Evolutionary conservation across 1,140 invertebrate genomes (phyloP), one percentile per base, ranked within the genome.

Genomic region (Bradynema listronoti): DNA sequence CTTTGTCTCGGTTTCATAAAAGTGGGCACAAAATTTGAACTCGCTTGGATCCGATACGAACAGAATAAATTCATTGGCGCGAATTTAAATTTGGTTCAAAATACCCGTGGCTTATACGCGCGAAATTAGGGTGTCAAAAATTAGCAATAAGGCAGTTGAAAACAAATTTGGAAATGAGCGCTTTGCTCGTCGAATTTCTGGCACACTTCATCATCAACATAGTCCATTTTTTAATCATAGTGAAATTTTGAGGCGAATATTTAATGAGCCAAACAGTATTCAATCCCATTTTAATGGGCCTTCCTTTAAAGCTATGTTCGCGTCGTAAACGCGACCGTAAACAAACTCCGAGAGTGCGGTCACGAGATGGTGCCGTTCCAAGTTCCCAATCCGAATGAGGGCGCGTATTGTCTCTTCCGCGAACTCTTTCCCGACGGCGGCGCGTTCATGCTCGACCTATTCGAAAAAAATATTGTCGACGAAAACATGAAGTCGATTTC

Each of bases 341-440:
- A 57, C 2, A 75, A 63, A 25, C 51, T 75, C 29, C 56, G 61
- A 46, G 54, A 22, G n/a, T 33, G 33, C 3, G 74, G 72, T 2
- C 74, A 75, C 57, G 52, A 65, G 5, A 25, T 77, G n/a, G 49
- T 77, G 6, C 46, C 2, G 9, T 75, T 75, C 41, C 25, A 61
- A 16, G 49, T 77, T 22, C 72, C 72, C 0, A n/a, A 49, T 7
- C 49, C 64, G 0, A 34, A 59, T 4, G 22, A 67, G 0, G 53
- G 51, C 39, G 65, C 61, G 22, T 39, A 41, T 42, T 33, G 71
- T 7, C 54, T 71, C 16, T 75, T 56, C 57, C 68, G 65, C 46
- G 36, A 42, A 16, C 36, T 76, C 14, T 24, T 73, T 43, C 58
- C 71, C 11, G 72, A 75, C 34, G 68, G 72, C 9, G 72, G 72